These are phyloP conservation scores for Nautilus pompilius DNA, from an alignment of 1,140 invertebrate species.

Conservation along the genomic window DNA sequence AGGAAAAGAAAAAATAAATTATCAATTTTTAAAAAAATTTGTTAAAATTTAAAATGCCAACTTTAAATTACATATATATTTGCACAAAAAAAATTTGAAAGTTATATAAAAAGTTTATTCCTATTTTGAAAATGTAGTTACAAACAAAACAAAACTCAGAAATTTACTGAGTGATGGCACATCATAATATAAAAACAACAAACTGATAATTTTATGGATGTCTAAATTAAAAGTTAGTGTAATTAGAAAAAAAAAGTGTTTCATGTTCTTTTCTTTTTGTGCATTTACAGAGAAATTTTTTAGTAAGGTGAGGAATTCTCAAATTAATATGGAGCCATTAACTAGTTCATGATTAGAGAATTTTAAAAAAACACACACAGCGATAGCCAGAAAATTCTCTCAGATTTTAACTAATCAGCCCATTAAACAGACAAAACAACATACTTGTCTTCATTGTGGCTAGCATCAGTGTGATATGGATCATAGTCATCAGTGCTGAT, in stretches of 20 bases:
- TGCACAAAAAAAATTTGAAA: no score
- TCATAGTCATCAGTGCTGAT: slow-evolving; percentile 54
- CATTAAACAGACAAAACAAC: slow-evolving; percentile 24
- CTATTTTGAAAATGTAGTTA: no score
- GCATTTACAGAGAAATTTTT: neutral
- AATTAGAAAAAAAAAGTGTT: no score
- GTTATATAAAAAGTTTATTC: no score
- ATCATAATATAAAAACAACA: no score
- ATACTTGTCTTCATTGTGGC: slow-evolving; percentile 39
- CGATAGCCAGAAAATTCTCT: neutral
- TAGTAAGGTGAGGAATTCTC: neutral
- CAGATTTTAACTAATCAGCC: slow-evolving; percentile 18
- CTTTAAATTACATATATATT: no score
- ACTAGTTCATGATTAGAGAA: neutral
- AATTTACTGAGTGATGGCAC: no score
- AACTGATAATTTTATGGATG: no score
- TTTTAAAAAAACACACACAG: neutral
- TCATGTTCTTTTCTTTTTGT: no score
- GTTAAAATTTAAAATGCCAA: neutral
- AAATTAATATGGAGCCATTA: neutral
- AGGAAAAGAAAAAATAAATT: neutral
- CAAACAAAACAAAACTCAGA: no score
- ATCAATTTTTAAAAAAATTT: neutral
- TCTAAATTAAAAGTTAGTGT: no score
- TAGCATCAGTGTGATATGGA: slow-evolving; percentile 41